Evolutionary conservation across 35 echinoderm and acorn worm genomes (phyloP).

Genomic region (Nesometra sesokonis): DNA sequence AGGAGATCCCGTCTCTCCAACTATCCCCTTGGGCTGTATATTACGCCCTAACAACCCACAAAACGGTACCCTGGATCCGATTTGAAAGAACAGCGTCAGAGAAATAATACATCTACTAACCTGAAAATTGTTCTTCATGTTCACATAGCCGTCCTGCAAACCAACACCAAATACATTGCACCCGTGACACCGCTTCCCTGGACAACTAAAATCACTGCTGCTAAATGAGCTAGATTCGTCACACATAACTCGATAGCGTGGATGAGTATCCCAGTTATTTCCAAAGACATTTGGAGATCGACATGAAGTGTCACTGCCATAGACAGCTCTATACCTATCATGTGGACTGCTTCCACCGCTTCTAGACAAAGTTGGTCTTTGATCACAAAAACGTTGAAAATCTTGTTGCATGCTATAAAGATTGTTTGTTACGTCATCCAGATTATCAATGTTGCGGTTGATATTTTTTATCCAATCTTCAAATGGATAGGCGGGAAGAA

Average conservation of each 20-base stretch:
- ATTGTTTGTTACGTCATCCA: background rate
- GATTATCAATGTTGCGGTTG: no score
- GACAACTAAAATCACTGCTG: background rate
- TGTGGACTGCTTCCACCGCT: background rate
- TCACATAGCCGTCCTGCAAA: conserved; percentile 51
- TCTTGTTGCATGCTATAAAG: background rate
- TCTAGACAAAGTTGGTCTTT: background rate
- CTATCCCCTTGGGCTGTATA: no score
- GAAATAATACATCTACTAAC: no score
- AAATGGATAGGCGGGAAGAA: background rate
- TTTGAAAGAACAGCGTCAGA: no score
- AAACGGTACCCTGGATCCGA: no score
- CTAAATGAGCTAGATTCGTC: background rate
- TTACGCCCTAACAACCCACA: no score
- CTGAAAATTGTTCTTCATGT: conserved; percentile 93
- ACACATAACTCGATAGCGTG: background rate
- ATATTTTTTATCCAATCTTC: background rate
- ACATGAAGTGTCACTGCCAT: background rate
- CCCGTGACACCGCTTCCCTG: background rate
- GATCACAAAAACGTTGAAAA: no score
- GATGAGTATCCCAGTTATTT: background rate
- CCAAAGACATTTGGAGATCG: background rate
- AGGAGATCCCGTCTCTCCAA: no score
- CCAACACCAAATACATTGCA: conserved; percentile 64
- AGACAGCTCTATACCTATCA: background rate